Evolutionary conservation across 2,797 vertebrate species (phyloP).

Genomic region (Pseudomugil tenellus): DNA sequence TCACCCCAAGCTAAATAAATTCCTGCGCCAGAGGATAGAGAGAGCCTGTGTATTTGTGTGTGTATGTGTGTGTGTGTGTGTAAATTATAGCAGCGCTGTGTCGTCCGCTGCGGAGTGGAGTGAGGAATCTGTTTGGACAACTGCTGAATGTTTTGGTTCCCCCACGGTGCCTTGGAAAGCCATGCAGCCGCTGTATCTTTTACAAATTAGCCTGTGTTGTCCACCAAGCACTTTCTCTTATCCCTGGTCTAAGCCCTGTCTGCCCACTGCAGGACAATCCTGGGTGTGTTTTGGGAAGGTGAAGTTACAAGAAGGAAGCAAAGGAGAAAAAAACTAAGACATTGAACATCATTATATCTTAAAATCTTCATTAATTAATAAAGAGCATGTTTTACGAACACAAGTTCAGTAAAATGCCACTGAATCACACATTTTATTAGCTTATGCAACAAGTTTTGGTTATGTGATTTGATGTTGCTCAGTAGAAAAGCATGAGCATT

Average conservation of each 20-base stretch:
- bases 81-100: slow-evolving; percentile 63
- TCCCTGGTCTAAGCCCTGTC: slow-evolving; percentile 63
- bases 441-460: slow-evolving; percentile 2
- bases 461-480: neutral
- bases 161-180: slow-evolving; percentile 79
- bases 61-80: slow-evolving; percentile 27
- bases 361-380: slow-evolving; percentile 13
- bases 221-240: slow-evolving; percentile 77
- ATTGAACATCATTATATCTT: slow-evolving; percentile 14
- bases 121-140: slow-evolving; percentile 85
- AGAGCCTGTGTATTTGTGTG: slow-evolving; percentile 33
- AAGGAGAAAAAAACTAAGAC: neutral
- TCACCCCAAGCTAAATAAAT: slow-evolving; percentile 81
- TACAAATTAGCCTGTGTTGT: slow-evolving; percentile 82
- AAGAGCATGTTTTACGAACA: slow-evolving; percentile 8
- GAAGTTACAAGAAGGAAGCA: slow-evolving; percentile 15
- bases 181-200: slow-evolving; percentile 80
- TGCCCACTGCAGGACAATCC: slow-evolving; percentile 53
- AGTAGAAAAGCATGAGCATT: neutral
- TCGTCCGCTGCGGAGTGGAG: slow-evolving; percentile 65
- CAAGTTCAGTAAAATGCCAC: neutral
- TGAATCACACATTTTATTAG: slow-evolving; percentile 1
- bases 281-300: slow-evolving; percentile 32
- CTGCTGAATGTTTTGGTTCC: slow-evolving; percentile 84
- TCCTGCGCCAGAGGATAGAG: slow-evolving; percentile 63